Conservation (phyloP, 2,888 invertebrate genomes). For the Melanotus villosus region DNA sequence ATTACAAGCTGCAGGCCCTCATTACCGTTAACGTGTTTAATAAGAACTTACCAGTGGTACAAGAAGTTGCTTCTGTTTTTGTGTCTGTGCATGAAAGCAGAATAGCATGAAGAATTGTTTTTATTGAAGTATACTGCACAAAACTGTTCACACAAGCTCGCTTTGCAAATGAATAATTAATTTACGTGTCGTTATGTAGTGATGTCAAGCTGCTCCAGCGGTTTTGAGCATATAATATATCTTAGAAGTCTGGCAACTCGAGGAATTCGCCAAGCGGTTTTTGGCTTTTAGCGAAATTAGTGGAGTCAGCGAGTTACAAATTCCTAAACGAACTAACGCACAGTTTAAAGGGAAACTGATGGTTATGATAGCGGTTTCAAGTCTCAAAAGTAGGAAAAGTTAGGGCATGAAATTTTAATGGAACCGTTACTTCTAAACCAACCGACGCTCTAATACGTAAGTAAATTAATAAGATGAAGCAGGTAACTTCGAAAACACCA, state of each 20-base stretch:
- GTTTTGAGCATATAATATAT: conserved; percentile 24
- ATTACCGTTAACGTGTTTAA: too few species aligned
- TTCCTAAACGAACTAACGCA: conserved; percentile 37
- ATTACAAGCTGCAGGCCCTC: too few species aligned
- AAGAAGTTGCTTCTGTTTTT: too few species aligned
- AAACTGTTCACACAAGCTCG: conserved; percentile 5
- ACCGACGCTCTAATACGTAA: neutral
- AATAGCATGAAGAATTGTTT: neutral
- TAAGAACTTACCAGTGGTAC: too few species aligned
- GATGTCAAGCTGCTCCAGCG: conserved; percentile 28
- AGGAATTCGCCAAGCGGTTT: conserved; percentile 30
- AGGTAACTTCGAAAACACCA: neutral
- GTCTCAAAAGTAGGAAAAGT: conserved; percentile 29
- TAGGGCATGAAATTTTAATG: conserved; percentile 31
- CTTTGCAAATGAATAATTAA: conserved; percentile 25
- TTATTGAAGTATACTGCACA: conserved; percentile 11
- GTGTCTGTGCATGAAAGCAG: too few species aligned
- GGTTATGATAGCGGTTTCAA: conserved; percentile 38
- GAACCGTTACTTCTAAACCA: conserved; percentile 17
- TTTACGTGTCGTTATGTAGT: conserved; percentile 26
- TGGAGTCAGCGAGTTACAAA: conserved; percentile 30
- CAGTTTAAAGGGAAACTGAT: conserved; percentile 37
- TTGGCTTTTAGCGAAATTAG: conserved; percentile 38
- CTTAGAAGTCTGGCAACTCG: conserved; percentile 12
- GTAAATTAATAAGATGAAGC: neutral